Base-by-base conservation (phyloP, 2,888 invertebrate genomes). In the Cerastoderma edule region DNA sequence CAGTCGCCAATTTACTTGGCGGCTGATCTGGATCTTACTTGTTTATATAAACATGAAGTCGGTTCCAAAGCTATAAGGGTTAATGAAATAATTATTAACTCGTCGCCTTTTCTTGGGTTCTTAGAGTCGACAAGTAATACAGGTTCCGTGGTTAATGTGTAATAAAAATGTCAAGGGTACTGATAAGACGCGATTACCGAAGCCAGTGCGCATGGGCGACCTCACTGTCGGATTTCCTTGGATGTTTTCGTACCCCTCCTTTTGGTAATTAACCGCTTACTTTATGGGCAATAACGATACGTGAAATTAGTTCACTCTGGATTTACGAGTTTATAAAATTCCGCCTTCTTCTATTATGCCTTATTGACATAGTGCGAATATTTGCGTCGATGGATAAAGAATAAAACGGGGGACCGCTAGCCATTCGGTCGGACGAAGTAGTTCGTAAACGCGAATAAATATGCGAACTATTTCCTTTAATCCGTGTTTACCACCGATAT, bases 321-420 rank as follows among this genome's bases (percentile, higher is more conserved):
- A 75, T 72, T 72, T 44, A 48, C 50, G 27, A 35, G 46, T 54
- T 79, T 79, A 78, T 75, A 72, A 79, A 72, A 79, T 79, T 75
- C 75, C 69, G 8, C 13, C 27, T 57, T 39, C 33, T 19, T 35
- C 46, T 39, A 72, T 60, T 75, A 75, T 66, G 53, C 33, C 69
- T 79, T 75, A 64, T 67, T 53, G 66, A 75, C 68, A 72, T 79
- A 67, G 44, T 57, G 54, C 19, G 69, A 79, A 79, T 75, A 66
- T 44, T 72, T 72, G 22, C 46, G 19, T 33, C 16, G 65, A 30
- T 33, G 69, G 60, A 75, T 10, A 19, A 27, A 39, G 46, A 19
- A 48, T 46, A 48, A 48, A 46, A 27, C 1, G 48, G 32, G 39
- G 24, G 60, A 66, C 67, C 57, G 67, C 70, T 67, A 56, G 70